Evolutionary conservation across 2,888 invertebrate species (phyloP), one percentile per base, ranked within the genome.

Genomic region (Tethea ocularis): DNA sequence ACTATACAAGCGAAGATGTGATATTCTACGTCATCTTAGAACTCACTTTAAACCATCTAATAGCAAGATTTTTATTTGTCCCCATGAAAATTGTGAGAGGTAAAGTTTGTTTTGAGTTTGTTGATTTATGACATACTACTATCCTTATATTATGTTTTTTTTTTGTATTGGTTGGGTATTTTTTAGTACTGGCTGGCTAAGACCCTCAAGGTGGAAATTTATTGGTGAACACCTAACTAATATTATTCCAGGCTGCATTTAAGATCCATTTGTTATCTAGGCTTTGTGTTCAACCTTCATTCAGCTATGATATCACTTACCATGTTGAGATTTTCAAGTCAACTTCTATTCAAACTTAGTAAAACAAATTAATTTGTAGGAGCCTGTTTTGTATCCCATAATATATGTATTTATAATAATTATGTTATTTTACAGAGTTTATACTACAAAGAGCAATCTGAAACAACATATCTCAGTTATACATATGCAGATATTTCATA

Each of bases 371-470:
- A 33, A 33, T 33, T 29, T 29, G 29, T 8, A 29, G 29, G 8
- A 33, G 13, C 6, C n/a, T 33, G 33, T 33, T 33, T 33, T 8
- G 2, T 36, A 36, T 36, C 36, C 15, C 36, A 13, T 13, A 36
- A 36, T 36, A 36, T 29, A n/a, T n/a, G n/a, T n/a, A n/a, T 26
- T 26, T 26, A 3, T 6, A 6, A 15, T 20, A 0, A 10, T 17
- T 53, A 17, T 52, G 4, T 33, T 33, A 33, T 59, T 58, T 87
- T 83, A 41, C 83, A 91, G 93, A 55, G 78, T 82, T 59, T 95
- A 95, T 76, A 83, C 88, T 5, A 93, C 91, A 62, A 93, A 93
- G 64, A 90, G 87, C 51, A 95, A 95, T 84, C 84, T 95, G 22
- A 89, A 86, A 1, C 88, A 92, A 59, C 95, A 95, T 66, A 86